Percentiles rank a stretch among this genome's conserved stretches.
Conservation (phyloP, 1,140 invertebrate species). For the Subanguina moxae region DNA sequence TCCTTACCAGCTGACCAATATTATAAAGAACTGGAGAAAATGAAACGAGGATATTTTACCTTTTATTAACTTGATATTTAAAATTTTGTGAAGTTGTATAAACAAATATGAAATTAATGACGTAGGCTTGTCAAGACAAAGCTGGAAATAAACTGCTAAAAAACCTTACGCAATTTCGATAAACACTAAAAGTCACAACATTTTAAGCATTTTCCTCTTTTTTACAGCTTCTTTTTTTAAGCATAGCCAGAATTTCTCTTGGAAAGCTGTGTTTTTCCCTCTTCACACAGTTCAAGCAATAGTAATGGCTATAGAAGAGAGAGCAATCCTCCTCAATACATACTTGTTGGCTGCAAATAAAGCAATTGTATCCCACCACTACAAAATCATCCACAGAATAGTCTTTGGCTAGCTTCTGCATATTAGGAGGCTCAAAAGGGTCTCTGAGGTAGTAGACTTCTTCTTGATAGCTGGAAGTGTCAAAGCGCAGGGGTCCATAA, state of each 20-base stretch:
- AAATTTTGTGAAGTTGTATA: no score
- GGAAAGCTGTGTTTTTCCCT: constrained; percentile 3
- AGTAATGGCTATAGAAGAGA: neutral
- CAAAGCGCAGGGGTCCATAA: neutral
- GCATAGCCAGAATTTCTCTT: neutral
- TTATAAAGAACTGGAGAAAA: no score
- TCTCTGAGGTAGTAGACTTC: constrained; percentile 1
- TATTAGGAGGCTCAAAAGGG: neutral
- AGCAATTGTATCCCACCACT: neutral
- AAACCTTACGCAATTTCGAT: no score
- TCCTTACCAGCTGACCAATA: no score
- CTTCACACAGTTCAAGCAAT: neutral
- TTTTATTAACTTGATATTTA: no score
- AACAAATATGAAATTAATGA: no score
- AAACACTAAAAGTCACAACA: no score
- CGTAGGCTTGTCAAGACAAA: no score
- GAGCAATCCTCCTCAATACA: neutral
- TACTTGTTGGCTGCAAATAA: neutral
- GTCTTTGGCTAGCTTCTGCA: neutral
- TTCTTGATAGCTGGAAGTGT: neutral
- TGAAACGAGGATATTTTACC: no score
- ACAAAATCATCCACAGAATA: neutral
- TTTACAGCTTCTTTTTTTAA: no score
- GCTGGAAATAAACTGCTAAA: no score
- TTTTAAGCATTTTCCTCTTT: no score